These are phyloP conservation scores for Malurus leucopterus DNA, from an alignment of 2,797 vertebrate species.

Conservation along the genomic window DNA sequence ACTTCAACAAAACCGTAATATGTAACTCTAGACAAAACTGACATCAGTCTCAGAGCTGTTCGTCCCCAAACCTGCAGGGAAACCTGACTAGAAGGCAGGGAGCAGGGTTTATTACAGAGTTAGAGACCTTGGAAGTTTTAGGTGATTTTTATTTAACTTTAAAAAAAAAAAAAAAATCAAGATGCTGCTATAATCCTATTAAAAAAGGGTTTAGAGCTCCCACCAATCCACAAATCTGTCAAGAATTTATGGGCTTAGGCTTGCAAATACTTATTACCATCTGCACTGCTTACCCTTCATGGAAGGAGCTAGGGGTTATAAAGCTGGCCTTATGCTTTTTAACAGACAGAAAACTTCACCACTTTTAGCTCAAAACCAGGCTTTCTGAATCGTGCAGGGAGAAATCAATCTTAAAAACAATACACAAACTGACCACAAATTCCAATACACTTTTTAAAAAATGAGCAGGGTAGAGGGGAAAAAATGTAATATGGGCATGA, in stretches of 20 bases:
- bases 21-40: neutral
- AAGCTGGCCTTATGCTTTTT: neutral
- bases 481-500: neutral
- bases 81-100: neutral
- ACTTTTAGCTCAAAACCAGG: neutral
- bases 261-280: slow-evolving; percentile 18
- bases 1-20: neutral
- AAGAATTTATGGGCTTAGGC: neutral
- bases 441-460: neutral
- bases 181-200: neutral
- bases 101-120: neutral
- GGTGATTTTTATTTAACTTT: neutral
- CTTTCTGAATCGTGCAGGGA: neutral
- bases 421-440: neutral
- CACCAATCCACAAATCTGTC: neutral
- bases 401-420: neutral
- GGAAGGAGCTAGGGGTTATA: neutral
- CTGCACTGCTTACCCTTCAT: neutral
- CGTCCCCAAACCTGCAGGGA: neutral
- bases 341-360: neutral
- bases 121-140: neutral
- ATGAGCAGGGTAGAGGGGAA: rapidly evolving
- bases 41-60: neutral
- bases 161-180: neutral
- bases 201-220: neutral